phyloP scores from a whole-genome alignment of 92 coral and sea anemone genomes.

The Bergia puertoricense region DNA sequence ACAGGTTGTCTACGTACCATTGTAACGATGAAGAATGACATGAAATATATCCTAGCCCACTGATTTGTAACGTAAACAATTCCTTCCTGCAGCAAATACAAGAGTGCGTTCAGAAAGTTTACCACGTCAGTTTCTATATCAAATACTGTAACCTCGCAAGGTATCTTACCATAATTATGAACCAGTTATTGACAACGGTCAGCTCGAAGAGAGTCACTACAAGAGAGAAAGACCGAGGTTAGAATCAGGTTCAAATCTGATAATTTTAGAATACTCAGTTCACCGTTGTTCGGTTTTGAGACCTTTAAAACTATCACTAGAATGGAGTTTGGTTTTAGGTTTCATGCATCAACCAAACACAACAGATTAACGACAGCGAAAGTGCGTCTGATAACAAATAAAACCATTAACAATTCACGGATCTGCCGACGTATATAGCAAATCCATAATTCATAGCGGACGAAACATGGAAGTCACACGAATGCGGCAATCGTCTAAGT shows the following conservation, averaged over 20 bases:
- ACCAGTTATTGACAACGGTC: slow-evolving; percentile 98
- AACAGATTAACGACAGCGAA: too few species aligned
- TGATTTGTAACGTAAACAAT: slow-evolving; percentile 83
- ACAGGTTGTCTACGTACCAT: slow-evolving; percentile 65
- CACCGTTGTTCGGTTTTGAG: too few species aligned
- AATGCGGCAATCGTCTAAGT: too few species aligned
- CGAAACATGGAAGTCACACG: too few species aligned
- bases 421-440: too few species aligned
- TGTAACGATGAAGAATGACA: slow-evolving; percentile 88
- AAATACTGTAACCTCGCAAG: background rate
- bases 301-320: too few species aligned
- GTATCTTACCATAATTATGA: slow-evolving; percentile 89
- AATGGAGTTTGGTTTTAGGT: too few species aligned
- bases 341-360: too few species aligned
- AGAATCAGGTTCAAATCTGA: background rate
- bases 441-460: too few species aligned
- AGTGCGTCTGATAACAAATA: too few species aligned
- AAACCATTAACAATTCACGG: too few species aligned
- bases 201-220: slow-evolving; percentile 95
- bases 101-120: background rate
- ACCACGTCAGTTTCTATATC: background rate
- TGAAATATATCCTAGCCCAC: slow-evolving; percentile 93
- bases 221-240: background rate
- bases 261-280: too few species aligned
- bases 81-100: slow-evolving; percentile 78